Evolutionary conservation across 1,140 invertebrate genomes (phyloP), one percentile per base, ranked within the genome.

Genomic region (Belonocnema kinseyi): DNA sequence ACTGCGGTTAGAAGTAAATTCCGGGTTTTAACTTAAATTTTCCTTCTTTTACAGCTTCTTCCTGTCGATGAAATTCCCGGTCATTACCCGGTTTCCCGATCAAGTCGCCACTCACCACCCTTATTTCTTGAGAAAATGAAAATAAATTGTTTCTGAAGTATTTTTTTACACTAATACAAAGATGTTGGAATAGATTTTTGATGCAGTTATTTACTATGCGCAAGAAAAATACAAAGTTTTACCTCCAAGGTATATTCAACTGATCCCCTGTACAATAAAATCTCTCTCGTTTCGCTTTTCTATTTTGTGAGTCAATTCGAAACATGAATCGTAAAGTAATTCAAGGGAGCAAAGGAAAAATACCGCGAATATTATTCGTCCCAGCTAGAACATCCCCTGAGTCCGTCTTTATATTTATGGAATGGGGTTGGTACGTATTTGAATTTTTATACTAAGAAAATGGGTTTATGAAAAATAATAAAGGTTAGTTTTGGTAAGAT

Each of bases 261-360:
- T 89, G 83, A 87, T 87, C 85, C 86, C 83, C 82, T 75, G 83
- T 90, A 92, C 88, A 91, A 91, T 91, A 92, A 91, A 88, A 92
- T 91, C 88, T 87, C 87, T 90, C 87, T 87, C 84, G 83, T 89
- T 90, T 87, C 88, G 87, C 86, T 91, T 89, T 91, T 90, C 86
- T 90, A 88, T 90, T 91, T 91, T 92, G 90, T 92, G 86, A 92
- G 90, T 92, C 90, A 92, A 91, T 92, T 87, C 87, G 86, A 91
- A 91, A 92, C 90, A 92, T 91, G 90, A 92, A 91, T 90, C 89
- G 88, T 91, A 91, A 89, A 91, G 91, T 91, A 91, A 91, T 91
- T 91, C 90, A 90, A 85, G 85, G 80, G 79, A 86, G 85, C 87
- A 88, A 89, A 90, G 86, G 87, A 91, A 91, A 85, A 91, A 91